Conservation (phyloP, 2,113 vertebrate species). For the Erpornis zantholeuca region DNA sequence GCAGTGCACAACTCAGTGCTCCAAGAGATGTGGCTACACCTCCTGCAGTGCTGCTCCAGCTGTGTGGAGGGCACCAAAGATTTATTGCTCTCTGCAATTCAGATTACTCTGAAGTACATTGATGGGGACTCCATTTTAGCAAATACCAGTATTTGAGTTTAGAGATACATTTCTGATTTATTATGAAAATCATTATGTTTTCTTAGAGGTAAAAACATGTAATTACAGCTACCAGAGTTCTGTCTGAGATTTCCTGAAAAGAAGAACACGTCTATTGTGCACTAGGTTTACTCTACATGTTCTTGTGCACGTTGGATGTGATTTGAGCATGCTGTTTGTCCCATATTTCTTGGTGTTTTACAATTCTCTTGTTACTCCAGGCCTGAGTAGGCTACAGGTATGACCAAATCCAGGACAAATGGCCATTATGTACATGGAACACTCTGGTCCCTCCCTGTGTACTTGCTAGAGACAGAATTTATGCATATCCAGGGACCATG, state of each 20-base stretch:
- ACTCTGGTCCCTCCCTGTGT: not conserved
- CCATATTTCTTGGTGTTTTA: not conserved
- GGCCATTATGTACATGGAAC: not conserved
- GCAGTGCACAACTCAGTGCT: not conserved
- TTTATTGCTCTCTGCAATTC: not conserved
- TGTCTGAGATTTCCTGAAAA: not conserved
- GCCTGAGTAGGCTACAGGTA: not conserved
- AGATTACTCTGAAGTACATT: not conserved
- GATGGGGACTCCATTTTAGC: not conserved
- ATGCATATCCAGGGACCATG: fast-evolving
- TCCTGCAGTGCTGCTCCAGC: not conserved
- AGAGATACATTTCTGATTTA: not conserved
- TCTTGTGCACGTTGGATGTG: fast-evolving
- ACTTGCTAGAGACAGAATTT: fast-evolving
- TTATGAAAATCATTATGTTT: not conserved
- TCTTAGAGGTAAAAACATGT: not conserved
- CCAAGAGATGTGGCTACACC: not conserved
- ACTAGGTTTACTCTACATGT: not conserved
- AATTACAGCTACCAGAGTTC: not conserved
- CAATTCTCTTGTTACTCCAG: not conserved
- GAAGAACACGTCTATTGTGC: not conserved
- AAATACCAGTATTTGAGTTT: not conserved
- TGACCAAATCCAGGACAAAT: not conserved
- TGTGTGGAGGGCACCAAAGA: not conserved
- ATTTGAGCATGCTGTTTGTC: not conserved